Evolutionary conservation across 2,113 vertebrate species (phyloP), one percentile per base, ranked within the genome.

Genomic region (Aspidoscelis tigris): DNA sequence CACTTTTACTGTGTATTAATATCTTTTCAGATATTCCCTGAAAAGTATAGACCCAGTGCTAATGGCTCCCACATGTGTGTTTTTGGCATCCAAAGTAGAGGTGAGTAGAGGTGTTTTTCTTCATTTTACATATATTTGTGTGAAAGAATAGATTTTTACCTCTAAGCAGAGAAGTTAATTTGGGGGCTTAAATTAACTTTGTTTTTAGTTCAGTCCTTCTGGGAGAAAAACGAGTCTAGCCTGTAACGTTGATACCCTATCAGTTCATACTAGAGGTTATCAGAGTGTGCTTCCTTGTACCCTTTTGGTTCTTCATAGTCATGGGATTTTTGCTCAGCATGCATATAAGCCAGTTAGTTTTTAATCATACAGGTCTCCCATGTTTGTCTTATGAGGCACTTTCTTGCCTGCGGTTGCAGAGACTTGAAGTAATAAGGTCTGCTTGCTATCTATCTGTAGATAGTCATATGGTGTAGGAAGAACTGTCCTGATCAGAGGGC

Each of bases 11-110:
- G 92, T 71, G 66, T 89, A 91, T 93, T 86, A 85, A 50, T 94
- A 84, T 80, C 90, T 89, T 93, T 95, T 88, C 94, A 99, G 99
- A 93, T 99, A 99, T 95, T 99, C 99, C 91, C 94, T 99, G 93
- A 99, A 99, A 96, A 99, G 99, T 95, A 99, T 99, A 94, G 99
- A 99, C 95, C 99, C 99, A 85, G 98, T 99, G 87, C 97, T 99
- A 92, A 99, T 99, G 99, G 99, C 98, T 93, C 99, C 99, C 84
- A 99, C 99, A 24, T 99, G 98, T 96, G 98, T 99, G 88, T 99
- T 99, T 96, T 96, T 99, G 93, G 99, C 99, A 94, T 99, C 99
- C 91, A 99, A 99, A 98, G 99, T 99, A 92, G 99, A 99, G 98
- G 99, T 99, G 97, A 93, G 93, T 89, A 93, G 90, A 87, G 1